Base-by-base conservation (phyloP, 2,888 invertebrate species). In the Thereva unica region DNA sequence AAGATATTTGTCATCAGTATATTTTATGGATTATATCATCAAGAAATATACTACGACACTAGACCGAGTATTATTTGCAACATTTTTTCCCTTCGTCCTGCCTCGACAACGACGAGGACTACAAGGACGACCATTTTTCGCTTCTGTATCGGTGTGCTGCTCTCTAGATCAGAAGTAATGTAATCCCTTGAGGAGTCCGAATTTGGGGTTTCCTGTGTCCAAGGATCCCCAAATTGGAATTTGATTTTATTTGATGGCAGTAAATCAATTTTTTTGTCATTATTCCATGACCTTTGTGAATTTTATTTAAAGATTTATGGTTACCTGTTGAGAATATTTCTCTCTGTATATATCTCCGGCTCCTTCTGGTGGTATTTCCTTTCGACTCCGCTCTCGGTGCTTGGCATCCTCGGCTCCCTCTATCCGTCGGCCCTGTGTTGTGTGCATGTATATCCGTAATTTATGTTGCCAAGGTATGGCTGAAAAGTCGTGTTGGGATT, bases 251-350 rank as follows among this genome's bases (percentile, higher is more conserved):
- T 23, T 55, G 55, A 34, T 12, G 55, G 55, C 41, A 55, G 55
- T 55, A 55, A 55, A 55, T 55, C 38, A 55, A 55, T 55, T 55
- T 55, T 23, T 38, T 10, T 55, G 55, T 55, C 55, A 40, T 55
- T 55, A 55, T 55, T 55, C 9, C 40, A 55, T 55, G 55, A 55
- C 55, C 55, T 41, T 55, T 55, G 55, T 38, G 38, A 8, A 23
- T 23, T 23, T 23, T 23, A 23, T 23, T 23, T 23, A 23, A 23
- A 23, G 23, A 23, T 23, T 23, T 23, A 41, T 38, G 12, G 35
- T 55, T 55, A 55, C 55, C 55, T 55, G 41, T 55, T 55, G 55
- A 55, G 23, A 55, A 41, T 4, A 12, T 38, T 10, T 55, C 41
- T 41, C 41, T 55, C 41, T 55, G 41, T 55, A 41, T 23, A 38